Percentiles rank a stretch among this genome's conserved stretches.
Evolutionary conservation across 2,113 vertebrate species (phyloP).

Genomic region (Sinocyclocheilus anshuiensis): DNA sequence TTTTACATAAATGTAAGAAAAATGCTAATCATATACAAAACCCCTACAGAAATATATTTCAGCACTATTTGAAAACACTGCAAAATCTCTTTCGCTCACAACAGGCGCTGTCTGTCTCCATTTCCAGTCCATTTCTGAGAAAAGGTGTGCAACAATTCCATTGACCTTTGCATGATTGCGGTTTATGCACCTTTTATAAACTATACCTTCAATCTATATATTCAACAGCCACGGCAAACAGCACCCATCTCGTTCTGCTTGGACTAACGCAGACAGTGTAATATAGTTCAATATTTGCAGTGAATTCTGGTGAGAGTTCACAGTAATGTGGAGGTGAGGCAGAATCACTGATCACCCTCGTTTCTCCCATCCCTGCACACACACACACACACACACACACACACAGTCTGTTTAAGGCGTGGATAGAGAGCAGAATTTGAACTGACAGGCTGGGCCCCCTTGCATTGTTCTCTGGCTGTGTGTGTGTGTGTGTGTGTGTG

Average conservation of each 20-base stretch:
- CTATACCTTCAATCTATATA: slow-evolving; percentile 44
- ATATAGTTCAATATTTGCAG: slow-evolving; percentile 54
- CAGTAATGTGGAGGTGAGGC: slow-evolving; percentile 21
- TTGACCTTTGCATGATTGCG: slow-evolving; percentile 51
- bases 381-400: slow-evolving; percentile 12
- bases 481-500: slow-evolving; percentile 2
- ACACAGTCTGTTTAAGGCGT: slow-evolving; percentile 36
- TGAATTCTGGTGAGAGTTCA: slow-evolving; percentile 55
- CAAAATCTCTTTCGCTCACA: background rate
- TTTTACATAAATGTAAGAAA: background rate
- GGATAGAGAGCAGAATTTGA: slow-evolving; percentile 42
- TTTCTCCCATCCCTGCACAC: slow-evolving; percentile 46
- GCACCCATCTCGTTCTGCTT: background rate
- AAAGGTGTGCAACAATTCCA: slow-evolving; percentile 24
- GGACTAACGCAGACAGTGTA: slow-evolving; percentile 23
- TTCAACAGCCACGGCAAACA: slow-evolving; percentile 37
- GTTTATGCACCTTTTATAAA: slow-evolving; percentile 46
- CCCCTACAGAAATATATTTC: background rate
- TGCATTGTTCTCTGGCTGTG: slow-evolving; percentile 40
- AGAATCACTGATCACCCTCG: slow-evolving; percentile 60
- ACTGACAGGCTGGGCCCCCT: slow-evolving; percentile 54
- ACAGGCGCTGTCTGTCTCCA: slow-evolving; percentile 13
- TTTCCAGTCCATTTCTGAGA: slow-evolving; percentile 27
- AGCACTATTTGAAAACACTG: background rate
- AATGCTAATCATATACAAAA: background rate